Base-by-base conservation (phyloP, 2,113 vertebrate genomes). In the Xiphophorus couchianus region DNA sequence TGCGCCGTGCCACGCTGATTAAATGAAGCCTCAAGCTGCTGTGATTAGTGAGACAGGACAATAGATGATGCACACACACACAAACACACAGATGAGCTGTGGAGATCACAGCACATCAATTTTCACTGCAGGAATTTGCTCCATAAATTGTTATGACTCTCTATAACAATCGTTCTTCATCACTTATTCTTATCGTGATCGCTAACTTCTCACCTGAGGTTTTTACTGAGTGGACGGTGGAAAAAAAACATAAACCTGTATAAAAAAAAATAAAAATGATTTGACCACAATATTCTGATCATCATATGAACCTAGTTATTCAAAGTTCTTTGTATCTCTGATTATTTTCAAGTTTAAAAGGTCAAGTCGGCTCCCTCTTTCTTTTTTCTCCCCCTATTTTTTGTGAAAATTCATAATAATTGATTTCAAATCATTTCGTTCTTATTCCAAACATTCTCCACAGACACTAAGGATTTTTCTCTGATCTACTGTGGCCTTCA, bases 41-140 rank as follows among this genome's bases (percentile, higher is more conserved):
- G 82, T 85, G 87, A 89, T 89, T 85, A 87, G 80, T 84, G 84
- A 82, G 76, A 85, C 80, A 84, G 84, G 85, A 89, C 83, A 89
- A 89, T 89, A 80, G 87, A 78, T 78, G 76, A 22, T 15, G 19
- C 54, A 1, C 15, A 25, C 44, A 0, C 83, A 1, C 42, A 44
- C 13, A 44, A 69, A 17, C 33, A 39, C n/a, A 6, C 44, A 7
- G 67, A 74, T 39, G 11, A 42, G 63, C 64, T 12, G 48, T 27
- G 66, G 29, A 83, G 70, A 77, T 35, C 15, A n/a, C 27, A 74
- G 25, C 42, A 51, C 72, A 66, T 82, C 63, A 69, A 29, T 86
- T 79, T 81, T 68, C 9, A 31, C 76, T 62, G 65, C 77, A 84
- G 77, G 74, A 78, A 73, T 77, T 27, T 60, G 66, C 76, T 62